Conservation (phyloP, 2,113 vertebrate genomes). For the Nesoenas mayeri region DNA sequence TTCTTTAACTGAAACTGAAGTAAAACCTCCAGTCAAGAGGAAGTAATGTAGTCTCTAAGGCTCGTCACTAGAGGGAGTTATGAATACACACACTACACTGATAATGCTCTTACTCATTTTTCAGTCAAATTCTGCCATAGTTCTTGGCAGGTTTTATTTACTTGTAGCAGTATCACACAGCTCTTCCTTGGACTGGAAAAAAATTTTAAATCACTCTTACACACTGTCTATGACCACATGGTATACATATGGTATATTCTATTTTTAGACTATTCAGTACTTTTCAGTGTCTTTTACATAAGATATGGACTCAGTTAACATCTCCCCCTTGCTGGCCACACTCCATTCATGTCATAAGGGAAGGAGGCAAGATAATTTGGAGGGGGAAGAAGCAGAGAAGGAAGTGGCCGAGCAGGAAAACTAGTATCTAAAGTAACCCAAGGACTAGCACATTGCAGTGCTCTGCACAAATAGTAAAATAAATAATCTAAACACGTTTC, state of each 20-base stretch:
- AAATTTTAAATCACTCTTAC: background rate
- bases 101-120: background rate
- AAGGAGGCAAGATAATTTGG: background rate
- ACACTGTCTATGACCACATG: background rate
- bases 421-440: background rate
- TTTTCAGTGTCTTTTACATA: background rate
- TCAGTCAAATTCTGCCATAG: background rate
- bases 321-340: background rate
- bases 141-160: background rate
- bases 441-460: background rate
- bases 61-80: conserved; percentile 57
- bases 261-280: too few species aligned
- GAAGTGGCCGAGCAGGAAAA: background rate
- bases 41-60: background rate
- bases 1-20: background rate
- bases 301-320: background rate
- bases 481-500: background rate
- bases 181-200: background rate
- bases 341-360: background rate
- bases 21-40: accelerated
- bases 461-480: background rate
- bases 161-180: background rate
- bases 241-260: background rate
- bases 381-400: background rate
- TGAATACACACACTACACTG: background rate